Conservation (phyloP, 2,888 invertebrate species). For the Piscicola geometra region DNA sequence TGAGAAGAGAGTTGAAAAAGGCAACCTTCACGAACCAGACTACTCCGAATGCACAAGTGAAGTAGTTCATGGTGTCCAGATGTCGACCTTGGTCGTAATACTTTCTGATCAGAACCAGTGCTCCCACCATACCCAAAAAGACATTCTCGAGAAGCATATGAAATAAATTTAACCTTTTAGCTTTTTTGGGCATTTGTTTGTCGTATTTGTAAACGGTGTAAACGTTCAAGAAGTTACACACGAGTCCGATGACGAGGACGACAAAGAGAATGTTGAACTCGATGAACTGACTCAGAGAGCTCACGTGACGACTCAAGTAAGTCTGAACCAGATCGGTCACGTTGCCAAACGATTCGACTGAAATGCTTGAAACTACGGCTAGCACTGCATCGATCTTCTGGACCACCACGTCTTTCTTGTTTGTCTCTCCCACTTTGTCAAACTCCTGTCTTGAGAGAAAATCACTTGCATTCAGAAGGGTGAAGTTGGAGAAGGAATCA, state of each 20-base stretch:
- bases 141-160: conserved; percentile 2
- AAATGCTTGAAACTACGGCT: not conserved
- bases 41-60: conserved; percentile 22
- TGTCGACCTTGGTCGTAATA: not conserved
- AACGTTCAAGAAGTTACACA: conserved; percentile 15
- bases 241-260: conserved; percentile 6
- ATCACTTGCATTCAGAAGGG: not conserved
- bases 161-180: not conserved
- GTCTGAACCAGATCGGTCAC: conserved; percentile 18
- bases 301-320: conserved; percentile 3
- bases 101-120: not conserved
- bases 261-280: conserved; percentile 18
- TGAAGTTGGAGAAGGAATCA: not conserved
- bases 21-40: conserved; percentile 3
- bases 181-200: conserved; percentile 4
- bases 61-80: conserved; percentile 17
- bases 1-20: conserved; percentile 17
- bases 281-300: conserved; percentile 5
- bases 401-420: not conserved
- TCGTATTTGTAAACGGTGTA: conserved; percentile 1
- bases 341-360: conserved; percentile 1
- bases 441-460: not conserved
- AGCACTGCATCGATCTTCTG: not conserved
- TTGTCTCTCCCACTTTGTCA: not conserved
- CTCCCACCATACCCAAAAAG: conserved; percentile 6